phyloP scores from a whole-genome alignment of 2,113 vertebrate genomes.

The cattle (Bos taurus) region ARS-UCD2.0 NC_037346.1:48493001-48493500 shows the following conservation, averaged over 20 bases:
- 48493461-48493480: neutral
- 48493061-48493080: neutral
- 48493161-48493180: neutral
- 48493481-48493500: neutral
- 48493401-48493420: neutral
- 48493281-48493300: accelerated
- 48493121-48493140: neutral
- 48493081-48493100: neutral
- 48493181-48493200: neutral
- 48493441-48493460: neutral
- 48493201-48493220: neutral
- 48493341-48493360: neutral
- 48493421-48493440: neutral
- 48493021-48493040: neutral
- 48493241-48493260: neutral
- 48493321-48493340: neutral
- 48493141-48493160: accelerated
- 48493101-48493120: neutral
- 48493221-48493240: neutral
- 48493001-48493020: neutral
- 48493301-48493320: neutral
- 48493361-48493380: neutral
- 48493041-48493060: neutral
- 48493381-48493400: neutral
- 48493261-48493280: neutral